phyloP scores from a whole-genome alignment of 2,113 vertebrate genomes.

The Rhabdornis inornatus region DNA sequence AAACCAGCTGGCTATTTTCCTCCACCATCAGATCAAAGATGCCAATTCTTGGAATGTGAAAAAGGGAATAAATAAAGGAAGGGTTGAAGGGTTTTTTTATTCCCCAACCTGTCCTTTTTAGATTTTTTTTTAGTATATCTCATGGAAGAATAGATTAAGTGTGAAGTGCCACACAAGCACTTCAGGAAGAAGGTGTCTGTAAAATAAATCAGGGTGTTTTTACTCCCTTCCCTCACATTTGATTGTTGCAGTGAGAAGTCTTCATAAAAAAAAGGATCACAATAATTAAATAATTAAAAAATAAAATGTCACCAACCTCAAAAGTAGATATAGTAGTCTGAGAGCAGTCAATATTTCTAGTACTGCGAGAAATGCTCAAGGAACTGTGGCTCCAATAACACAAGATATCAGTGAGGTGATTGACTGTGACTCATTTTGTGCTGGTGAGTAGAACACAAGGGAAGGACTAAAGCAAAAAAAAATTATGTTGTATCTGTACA shows the following conservation, averaged over 20 bases:
- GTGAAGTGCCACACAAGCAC: neutral
- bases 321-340: neutral
- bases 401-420: neutral
- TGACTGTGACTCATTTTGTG: slow-evolving; percentile 18
- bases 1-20: neutral
- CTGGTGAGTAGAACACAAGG: neutral
- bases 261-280: neutral
- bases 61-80: neutral
- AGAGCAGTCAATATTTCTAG: neutral
- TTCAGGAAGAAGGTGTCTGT: neutral
- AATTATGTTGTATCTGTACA: neutral
- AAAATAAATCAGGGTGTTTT: neutral
- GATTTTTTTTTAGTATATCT: neutral
- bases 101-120: rapidly evolving
- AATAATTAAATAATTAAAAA: neutral
- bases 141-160: neutral
- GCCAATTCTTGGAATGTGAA: neutral
- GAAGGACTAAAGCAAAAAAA: neutral
- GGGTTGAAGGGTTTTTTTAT: neutral
- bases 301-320: neutral
- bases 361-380: neutral
- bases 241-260: neutral
- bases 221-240: neutral
- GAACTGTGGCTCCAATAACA: neutral
- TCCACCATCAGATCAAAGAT: neutral